phyloP scores from a whole-genome alignment of 2,113 vertebrate genomes.

The human (Homo sapiens) region DNA sequence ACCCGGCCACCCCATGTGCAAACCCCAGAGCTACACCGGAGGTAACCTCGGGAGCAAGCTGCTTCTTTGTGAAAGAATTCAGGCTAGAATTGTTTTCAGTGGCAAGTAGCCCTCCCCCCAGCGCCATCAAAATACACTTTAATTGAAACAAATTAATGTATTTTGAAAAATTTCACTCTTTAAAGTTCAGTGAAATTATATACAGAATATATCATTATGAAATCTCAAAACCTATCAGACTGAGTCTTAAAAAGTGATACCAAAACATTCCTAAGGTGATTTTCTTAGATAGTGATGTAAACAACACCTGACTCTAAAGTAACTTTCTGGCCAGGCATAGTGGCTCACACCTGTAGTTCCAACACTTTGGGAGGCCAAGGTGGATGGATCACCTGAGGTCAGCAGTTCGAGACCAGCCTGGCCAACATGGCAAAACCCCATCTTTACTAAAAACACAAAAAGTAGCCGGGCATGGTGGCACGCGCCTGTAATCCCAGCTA shows the following conservation, averaged over 20 bases:
- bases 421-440: too few relatives aligned
- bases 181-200: neutral
- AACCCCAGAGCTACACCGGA: neutral
- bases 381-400: too few relatives aligned
- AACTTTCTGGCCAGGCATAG: too few relatives aligned
- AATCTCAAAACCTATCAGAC: neutral
- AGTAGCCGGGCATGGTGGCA: too few relatives aligned
- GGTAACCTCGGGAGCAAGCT: neutral
- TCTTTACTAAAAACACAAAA: too few relatives aligned
- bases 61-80: neutral
- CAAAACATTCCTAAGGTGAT: neutral
- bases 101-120: neutral
- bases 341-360: too few relatives aligned
- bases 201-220: rapidly evolving
- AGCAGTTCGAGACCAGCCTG: too few relatives aligned
- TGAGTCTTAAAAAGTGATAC: neutral
- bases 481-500: too few relatives aligned
- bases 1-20: rapidly evolving
- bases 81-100: neutral
- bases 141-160: neutral
- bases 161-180: neutral
- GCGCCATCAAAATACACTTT: neutral
- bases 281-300: too few relatives aligned
- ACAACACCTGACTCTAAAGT: too few relatives aligned
- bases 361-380: too few relatives aligned